These are phyloP conservation scores for Microcaecilia unicolor DNA, from an alignment of 2,797 vertebrate species.

Conservation along the genomic window DNA sequence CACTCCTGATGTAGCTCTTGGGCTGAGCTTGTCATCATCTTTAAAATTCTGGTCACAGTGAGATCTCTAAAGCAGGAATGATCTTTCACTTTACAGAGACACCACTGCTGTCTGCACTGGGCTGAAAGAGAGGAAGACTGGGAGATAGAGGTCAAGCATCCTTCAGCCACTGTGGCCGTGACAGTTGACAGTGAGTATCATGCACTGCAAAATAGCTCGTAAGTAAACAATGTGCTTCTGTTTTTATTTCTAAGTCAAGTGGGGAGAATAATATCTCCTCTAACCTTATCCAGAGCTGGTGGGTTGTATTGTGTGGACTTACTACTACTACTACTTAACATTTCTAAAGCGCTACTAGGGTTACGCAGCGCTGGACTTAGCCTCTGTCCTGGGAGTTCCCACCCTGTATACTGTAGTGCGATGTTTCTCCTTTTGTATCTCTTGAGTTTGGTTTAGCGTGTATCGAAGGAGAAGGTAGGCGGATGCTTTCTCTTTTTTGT, in stretches of 20 bases:
- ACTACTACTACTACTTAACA: too few species aligned
- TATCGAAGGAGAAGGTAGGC: neutral
- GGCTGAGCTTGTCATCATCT: constrained; percentile 31
- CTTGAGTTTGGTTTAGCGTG: neutral
- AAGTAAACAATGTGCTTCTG: neutral
- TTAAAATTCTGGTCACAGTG: constrained; percentile 48
- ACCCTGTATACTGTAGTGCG: neutral
- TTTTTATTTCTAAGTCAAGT: neutral
- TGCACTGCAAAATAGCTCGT: neutral
- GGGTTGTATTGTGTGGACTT: too few species aligned
- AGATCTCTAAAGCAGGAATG: constrained; percentile 26
- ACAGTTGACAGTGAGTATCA: constrained; percentile 29
- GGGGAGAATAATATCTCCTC: neutral
- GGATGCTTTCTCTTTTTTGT: neutral
- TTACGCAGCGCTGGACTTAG: too few species aligned
- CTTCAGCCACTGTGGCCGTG: neutral
- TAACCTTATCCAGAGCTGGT: neutral
- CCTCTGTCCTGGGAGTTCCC: neutral
- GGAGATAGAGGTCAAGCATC: neutral
- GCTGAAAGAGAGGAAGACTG: constrained; percentile 5
- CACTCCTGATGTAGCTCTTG: constrained; percentile 9
- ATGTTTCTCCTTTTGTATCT: neutral
- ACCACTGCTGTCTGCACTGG: constrained; percentile 7
- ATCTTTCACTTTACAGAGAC: constrained; percentile 28
- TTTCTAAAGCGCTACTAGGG: too few species aligned